Percentiles rank a stretch among this genome's conserved stretches.
phyloP scores from a whole-genome alignment of 2,888 invertebrate genomes.

The Microplitis deprimator region DNA sequence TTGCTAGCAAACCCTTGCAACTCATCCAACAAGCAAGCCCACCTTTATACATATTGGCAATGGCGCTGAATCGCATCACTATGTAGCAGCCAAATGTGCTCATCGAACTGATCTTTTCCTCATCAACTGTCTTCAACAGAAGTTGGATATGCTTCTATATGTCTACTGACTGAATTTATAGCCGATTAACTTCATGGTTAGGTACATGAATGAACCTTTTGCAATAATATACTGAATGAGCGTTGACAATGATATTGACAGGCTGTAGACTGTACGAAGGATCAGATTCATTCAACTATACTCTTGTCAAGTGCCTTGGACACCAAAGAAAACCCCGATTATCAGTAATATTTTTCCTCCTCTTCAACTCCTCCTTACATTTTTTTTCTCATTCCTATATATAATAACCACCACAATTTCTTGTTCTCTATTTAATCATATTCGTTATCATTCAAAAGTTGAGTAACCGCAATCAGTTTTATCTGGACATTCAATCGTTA shows the following conservation, averaged over 20 bases:
- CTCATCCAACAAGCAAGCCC: slow-evolving; percentile 12
- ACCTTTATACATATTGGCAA: slow-evolving; percentile 18
- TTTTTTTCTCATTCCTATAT: neutral
- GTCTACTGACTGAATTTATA: slow-evolving; percentile 23
- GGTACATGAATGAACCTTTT: slow-evolving; percentile 26
- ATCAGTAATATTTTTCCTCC: neutral
- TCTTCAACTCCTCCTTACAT: neutral
- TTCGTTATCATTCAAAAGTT: neutral
- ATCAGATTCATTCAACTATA: slow-evolving; percentile 18
- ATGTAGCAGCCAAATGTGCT: slow-evolving; percentile 25
- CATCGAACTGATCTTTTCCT: slow-evolving; percentile 32
- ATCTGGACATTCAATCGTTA: slow-evolving; percentile 5
- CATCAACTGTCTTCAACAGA: slow-evolving; percentile 36
- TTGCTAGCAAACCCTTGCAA: neutral
- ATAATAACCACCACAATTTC: neutral
- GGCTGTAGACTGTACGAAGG: slow-evolving; percentile 13
- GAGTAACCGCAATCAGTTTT: slow-evolving; percentile 20
- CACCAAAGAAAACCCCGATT: neutral
- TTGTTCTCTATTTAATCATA: neutral
- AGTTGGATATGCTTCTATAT: slow-evolving; percentile 26
- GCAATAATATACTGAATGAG: slow-evolving; percentile 13
- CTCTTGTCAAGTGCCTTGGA: slow-evolving; percentile 8
- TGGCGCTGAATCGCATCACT: slow-evolving; percentile 16
- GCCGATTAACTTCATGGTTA: slow-evolving; percentile 36
- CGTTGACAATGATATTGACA: slow-evolving; percentile 33